Base-by-base conservation (phyloP, 1,140 invertebrate genomes). In the Drosophila willistoni region DNA sequence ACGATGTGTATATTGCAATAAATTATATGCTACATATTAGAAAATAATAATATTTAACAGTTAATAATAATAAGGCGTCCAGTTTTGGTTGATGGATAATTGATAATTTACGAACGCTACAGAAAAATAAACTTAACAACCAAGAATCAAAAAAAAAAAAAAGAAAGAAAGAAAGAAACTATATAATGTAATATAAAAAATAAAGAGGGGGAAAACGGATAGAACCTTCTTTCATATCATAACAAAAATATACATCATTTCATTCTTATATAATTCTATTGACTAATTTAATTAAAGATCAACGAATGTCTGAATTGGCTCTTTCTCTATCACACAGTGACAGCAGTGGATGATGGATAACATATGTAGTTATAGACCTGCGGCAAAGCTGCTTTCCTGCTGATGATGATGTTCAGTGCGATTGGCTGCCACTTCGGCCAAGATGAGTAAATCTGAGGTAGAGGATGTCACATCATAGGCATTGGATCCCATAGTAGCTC, bases 371-470 rank as follows among this genome's bases (percentile, higher is more conserved):
- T 17, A 55, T 7, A 55, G 25, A 33, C 54, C 34, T 57, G 44
- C n/a, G 64, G 51, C 59, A 87, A 86, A 70, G 87, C 83, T 64
- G 72, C 77, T 67, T 90, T 90, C 77, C 71, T 90, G 64, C 73
- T 59, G 56, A 34, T 90, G 64, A 72, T 59, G 56, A 34, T 39
- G 56, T 36, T 91, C 91, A 76, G 90, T 92, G 77, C 90, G 91
- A 79, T 92, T 90, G 73, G 91, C 90, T 74, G 91, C 91, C 51
- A 92, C 91, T 82, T 92, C 91, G 73, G 91, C 91, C 76, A 92
- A 74, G 64, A 92, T 92, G 71, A 92, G 77, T 86, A 92, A 71
- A 89, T 92, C 91, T 89, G 91, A 92, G 89, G 91, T 90, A 89
- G 89, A 75, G 67, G 78, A 73, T 64, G 79, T 85, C 73, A 79